Evolutionary conservation across 1,140 invertebrate species (phyloP).

Genomic region (Rhopalosiphum padi): DNA sequence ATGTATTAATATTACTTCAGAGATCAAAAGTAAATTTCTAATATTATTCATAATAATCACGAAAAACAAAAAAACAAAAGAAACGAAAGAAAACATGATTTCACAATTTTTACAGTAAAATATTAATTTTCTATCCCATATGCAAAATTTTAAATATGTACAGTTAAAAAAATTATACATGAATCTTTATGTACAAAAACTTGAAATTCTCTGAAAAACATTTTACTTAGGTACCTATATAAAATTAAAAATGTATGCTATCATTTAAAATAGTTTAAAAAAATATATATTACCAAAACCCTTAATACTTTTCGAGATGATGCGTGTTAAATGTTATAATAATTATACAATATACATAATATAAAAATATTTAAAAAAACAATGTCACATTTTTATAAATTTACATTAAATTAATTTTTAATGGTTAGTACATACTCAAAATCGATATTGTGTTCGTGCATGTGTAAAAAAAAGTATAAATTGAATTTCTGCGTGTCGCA

Average conservation of each 20-base stretch:
- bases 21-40: neutral
- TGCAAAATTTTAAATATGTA: too few relatives aligned
- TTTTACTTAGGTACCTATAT: neutral
- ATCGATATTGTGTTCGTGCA: neutral
- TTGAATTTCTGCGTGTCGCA: neutral
- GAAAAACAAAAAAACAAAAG: too few relatives aligned
- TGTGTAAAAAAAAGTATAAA: neutral
- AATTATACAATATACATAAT: neutral
- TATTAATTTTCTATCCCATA: too few relatives aligned
- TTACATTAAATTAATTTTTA: conserved; percentile 6
- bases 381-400: neutral
- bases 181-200: too few relatives aligned
- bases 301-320: neutral
- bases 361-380: neutral
- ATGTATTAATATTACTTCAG: neutral
- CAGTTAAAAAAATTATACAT: too few relatives aligned
- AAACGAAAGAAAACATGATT: neutral
- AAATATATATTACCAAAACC: neutral
- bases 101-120: neutral
- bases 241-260: too few relatives aligned
- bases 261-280: neutral
- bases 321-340: neutral
- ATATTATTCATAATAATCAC: too few relatives aligned
- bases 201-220: neutral
- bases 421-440: neutral